Percentiles rank a stretch among this genome's conserved stretches.
These are phyloP conservation scores for Carlito syrichta DNA, from an alignment of 2,113 vertebrate genomes.

Conservation along the genomic window DNA sequence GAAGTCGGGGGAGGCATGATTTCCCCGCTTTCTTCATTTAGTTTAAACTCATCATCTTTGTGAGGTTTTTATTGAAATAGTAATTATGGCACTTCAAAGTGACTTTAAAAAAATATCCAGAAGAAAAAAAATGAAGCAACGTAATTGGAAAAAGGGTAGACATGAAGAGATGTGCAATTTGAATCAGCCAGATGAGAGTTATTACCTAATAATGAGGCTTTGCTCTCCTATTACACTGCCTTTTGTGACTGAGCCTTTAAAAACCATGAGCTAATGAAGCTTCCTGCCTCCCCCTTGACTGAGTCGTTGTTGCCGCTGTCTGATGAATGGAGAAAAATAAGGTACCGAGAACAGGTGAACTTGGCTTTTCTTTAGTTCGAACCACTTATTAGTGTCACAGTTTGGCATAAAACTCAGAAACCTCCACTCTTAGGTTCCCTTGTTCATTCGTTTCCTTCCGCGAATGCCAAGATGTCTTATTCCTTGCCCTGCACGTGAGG, in stretches of 20 bases:
- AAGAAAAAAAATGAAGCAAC: conserved; percentile 50
- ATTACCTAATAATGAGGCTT: conserved; percentile 71
- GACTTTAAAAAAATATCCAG: conserved; percentile 67
- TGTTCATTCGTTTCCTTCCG: neutral
- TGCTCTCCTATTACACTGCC: conserved; percentile 40
- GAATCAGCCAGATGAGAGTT: conserved; percentile 68
- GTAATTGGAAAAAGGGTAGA: conserved; percentile 68
- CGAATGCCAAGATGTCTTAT: neutral
- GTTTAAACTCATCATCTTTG: conserved; percentile 51
- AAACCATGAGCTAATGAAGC: conserved; percentile 64
- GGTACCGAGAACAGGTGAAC: conserved; percentile 47
- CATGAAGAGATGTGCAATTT: conserved; percentile 62
- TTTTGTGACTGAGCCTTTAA: conserved; percentile 64
- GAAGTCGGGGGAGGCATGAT: neutral
- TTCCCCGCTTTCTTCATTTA: conserved; percentile 17
- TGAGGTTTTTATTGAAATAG: conserved; percentile 67
- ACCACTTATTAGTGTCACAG: conserved; percentile 1
- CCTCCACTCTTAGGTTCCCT: neutral
- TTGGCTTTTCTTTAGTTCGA: conserved; percentile 54
- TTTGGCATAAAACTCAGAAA: conserved; percentile 12
- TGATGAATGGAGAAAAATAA: conserved; percentile 65
- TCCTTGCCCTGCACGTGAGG: neutral
- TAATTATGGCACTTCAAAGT: conserved; percentile 63
- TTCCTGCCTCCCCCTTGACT: neutral
- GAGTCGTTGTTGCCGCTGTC: neutral